A percentile compares a stretch with the other conserved stretches of the same genome.
Evolutionary conservation across 2,888 invertebrate species (phyloP).

Genomic region (Octodonta nipae): DNA sequence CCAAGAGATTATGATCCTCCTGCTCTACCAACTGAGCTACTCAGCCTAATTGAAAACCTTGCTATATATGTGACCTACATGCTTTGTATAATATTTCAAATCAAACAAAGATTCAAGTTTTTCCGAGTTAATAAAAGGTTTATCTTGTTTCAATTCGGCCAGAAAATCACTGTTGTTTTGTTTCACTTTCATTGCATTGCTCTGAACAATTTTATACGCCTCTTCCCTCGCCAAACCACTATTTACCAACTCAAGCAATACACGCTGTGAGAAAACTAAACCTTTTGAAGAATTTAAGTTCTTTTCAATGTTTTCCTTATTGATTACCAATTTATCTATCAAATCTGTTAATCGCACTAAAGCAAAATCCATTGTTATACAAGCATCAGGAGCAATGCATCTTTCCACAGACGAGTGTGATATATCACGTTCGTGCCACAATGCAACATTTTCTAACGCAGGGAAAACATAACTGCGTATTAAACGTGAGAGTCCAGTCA

Average conservation of each 20-base stretch:
- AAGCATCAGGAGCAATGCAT: constrained; percentile 1
- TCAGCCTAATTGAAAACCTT: constrained; percentile 1
- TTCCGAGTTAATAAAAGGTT: neutral
- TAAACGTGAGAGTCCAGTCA: too few relatives aligned
- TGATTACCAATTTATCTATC: constrained; percentile 1
- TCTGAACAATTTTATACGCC: constrained; percentile 1
- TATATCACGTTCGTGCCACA: constrained; percentile 1
- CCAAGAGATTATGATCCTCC: too few relatives aligned
- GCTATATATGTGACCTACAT: constrained; percentile 1
- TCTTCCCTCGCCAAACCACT: constrained; percentile 1
- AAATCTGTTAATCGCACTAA: constrained; percentile 1
- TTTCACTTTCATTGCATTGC: constrained; percentile 1
- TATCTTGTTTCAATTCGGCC: neutral
- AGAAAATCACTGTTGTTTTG: constrained; percentile 1
- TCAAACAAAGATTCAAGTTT: constrained; percentile 1
- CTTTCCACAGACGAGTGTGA: constrained; percentile 1
- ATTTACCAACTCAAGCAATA: neutral
- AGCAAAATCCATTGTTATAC: constrained; percentile 1
- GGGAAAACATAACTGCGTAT: constrained; percentile 1
- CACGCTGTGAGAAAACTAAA: constrained; percentile 1
- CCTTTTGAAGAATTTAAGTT: constrained; percentile 1
- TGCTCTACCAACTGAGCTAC: constrained; percentile 1
- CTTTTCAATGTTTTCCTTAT: constrained; percentile 1
- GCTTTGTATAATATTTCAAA: constrained; percentile 2
- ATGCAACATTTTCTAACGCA: constrained; percentile 1